Evolutionary conservation across 2,888 invertebrate species (phyloP).

Genomic region (Volucella inflata): DNA sequence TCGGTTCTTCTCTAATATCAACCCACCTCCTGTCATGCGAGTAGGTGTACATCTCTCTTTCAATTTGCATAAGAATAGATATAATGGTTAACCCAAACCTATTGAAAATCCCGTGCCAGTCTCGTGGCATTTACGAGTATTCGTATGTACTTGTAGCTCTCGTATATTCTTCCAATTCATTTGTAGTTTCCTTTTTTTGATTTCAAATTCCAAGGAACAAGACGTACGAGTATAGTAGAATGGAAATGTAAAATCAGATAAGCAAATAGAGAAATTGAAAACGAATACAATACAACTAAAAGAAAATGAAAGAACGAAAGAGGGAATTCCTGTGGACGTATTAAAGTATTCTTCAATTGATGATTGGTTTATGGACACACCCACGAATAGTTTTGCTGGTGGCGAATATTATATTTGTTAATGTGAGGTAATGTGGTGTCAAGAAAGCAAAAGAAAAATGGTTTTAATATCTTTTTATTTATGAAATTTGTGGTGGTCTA

Average conservation of each 20-base stretch:
- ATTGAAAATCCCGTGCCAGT: slow-evolving; percentile 35
- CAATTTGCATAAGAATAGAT: slow-evolving; percentile 41
- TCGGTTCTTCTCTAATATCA: background rate
- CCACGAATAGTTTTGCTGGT: slow-evolving; percentile 16
- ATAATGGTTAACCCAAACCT: slow-evolving; percentile 12
- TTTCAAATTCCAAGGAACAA: slow-evolving; percentile 31
- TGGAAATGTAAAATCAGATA: slow-evolving; percentile 21
- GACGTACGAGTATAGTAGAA: background rate
- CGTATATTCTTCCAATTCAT: slow-evolving; percentile 7
- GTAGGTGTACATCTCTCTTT: slow-evolving; percentile 23
- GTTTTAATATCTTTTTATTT: background rate
- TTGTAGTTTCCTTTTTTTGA: background rate
- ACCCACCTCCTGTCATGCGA: background rate
- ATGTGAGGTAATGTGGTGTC: background rate
- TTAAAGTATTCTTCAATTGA: slow-evolving; percentile 12
- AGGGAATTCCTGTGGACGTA: slow-evolving; percentile 10
- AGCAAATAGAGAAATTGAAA: slow-evolving; percentile 3
- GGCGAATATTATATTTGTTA: background rate
- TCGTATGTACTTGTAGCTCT: too few species aligned
- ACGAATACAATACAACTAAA: too few species aligned
- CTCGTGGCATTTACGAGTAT: slow-evolving; percentile 27
- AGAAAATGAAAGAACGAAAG: background rate
- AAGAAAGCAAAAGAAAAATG: slow-evolving; percentile 3
- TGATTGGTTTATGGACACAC: slow-evolving; percentile 23
- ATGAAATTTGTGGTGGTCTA: slow-evolving; percentile 1